Evolutionary conservation across 2,113 vertebrate species (phyloP).

Genomic region (Nycticorax nycticorax): DNA sequence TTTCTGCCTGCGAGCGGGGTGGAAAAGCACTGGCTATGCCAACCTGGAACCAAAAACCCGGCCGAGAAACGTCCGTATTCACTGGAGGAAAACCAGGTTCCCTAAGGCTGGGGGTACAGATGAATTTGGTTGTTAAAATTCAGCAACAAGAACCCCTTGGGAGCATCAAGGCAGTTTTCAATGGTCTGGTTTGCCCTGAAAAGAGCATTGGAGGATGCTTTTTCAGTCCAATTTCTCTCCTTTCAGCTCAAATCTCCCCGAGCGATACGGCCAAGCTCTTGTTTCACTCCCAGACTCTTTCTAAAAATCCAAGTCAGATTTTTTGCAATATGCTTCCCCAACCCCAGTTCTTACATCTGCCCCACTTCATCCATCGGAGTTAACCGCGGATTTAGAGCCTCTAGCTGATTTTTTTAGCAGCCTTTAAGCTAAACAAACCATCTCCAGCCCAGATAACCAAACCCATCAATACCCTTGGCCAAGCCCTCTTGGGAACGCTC

Average conservation of each 20-base stretch:
- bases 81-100: not conserved
- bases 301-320: not conserved
- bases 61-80: not conserved
- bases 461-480: not conserved
- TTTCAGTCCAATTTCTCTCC: not conserved
- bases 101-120: no score
- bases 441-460: not conserved
- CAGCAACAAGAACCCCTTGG: not conserved
- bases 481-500: not conserved
- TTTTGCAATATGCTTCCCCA: not conserved
- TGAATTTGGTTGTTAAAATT: not conserved
- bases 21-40: not conserved
- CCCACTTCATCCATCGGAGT: not conserved
- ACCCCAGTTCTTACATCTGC: not conserved
- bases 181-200: not conserved
- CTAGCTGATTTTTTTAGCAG: not conserved
- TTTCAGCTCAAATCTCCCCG: not conserved
- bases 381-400: not conserved
- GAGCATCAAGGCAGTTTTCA: not conserved
- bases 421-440: not conserved
- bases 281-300: not conserved
- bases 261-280: accelerated
- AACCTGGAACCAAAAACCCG: not conserved
- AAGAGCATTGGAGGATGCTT: not conserved
- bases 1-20: not conserved